These are phyloP conservation scores for Iguana delicatissima DNA, from an alignment of 2,797 vertebrate species.

Conservation along the genomic window DNA sequence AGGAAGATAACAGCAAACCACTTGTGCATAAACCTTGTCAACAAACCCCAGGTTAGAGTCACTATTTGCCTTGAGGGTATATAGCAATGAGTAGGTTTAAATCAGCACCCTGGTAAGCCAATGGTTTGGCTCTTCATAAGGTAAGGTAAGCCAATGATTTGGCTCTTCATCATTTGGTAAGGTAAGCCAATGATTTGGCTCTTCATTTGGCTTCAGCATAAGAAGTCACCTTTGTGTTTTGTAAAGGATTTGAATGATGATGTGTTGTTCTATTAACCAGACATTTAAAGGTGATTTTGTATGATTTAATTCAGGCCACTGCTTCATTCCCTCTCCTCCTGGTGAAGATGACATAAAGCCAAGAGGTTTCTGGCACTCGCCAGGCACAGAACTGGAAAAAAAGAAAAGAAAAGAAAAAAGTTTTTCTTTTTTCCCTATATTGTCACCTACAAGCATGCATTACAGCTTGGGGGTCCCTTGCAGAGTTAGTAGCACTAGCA, in stretches of 20 bases:
- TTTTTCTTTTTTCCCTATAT: not conserved
- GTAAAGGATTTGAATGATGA: not conserved
- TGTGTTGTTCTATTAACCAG: not conserved
- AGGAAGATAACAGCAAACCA: too few relatives aligned
- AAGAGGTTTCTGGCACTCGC: not conserved
- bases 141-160: not conserved
- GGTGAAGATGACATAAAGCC: not conserved
- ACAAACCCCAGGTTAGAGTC: too few relatives aligned
- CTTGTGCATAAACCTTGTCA: too few relatives aligned
- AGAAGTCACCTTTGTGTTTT: not conserved
- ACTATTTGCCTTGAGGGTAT: too few relatives aligned
- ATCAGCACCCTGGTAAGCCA: not conserved
- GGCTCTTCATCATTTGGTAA: not conserved
- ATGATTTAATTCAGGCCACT: not conserved
- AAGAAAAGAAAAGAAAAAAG: too few relatives aligned
- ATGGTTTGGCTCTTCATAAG: too few relatives aligned
- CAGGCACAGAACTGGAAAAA: not conserved
- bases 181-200: not conserved
- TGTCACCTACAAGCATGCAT: not conserved
- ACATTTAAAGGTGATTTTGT: slow-evolving; percentile 7
- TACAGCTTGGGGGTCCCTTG: not conserved
- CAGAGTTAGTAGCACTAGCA: not conserved
- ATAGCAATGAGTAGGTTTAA: not conserved
- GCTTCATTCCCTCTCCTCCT: slow-evolving; percentile 13
- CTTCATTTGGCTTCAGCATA: not conserved